These are phyloP conservation scores for Allacma fusca DNA, from an alignment of 2,888 invertebrate species.

Conservation along the genomic window DNA sequence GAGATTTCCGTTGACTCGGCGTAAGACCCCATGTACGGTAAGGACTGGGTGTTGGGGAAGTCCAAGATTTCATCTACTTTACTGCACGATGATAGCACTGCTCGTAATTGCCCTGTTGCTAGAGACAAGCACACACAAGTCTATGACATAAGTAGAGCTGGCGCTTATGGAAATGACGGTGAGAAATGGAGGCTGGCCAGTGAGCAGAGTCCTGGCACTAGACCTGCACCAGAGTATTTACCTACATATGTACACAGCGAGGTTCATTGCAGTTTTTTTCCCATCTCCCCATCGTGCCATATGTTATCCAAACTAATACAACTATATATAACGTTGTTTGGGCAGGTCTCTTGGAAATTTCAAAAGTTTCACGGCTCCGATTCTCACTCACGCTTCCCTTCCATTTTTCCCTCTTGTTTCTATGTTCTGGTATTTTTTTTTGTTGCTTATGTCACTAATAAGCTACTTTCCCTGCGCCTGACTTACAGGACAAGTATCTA, in stretches of 20 bases:
- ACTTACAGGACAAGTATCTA: too few species aligned
- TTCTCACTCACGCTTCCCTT: too few species aligned
- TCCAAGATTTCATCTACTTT: too few species aligned
- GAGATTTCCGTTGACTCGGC: neutral
- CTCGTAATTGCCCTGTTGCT: neutral
- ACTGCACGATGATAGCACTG: neutral
- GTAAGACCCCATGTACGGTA: neutral
- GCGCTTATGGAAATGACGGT: constrained; percentile 3
- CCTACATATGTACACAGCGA: too few species aligned
- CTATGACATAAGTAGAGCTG: neutral
- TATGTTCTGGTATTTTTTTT: too few species aligned
- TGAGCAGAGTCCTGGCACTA: neutral
- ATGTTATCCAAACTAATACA: constrained; percentile 1
- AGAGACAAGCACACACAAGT: neutral
- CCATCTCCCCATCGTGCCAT: constrained; percentile 8
- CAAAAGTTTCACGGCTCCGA: neutral
- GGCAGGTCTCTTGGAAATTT: constrained; percentile 9
- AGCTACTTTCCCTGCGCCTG: too few species aligned
- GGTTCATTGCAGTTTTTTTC: neutral
- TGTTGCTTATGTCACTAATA: too few species aligned
- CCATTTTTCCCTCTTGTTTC: too few species aligned
- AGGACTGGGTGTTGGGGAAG: too few species aligned
- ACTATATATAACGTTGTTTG: constrained; percentile 4
- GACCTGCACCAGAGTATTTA: too few species aligned
- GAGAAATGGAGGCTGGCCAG: constrained; percentile 16